Conservation (phyloP, 2,113 vertebrate species). For the Excalfactoria chinensis region DNA sequence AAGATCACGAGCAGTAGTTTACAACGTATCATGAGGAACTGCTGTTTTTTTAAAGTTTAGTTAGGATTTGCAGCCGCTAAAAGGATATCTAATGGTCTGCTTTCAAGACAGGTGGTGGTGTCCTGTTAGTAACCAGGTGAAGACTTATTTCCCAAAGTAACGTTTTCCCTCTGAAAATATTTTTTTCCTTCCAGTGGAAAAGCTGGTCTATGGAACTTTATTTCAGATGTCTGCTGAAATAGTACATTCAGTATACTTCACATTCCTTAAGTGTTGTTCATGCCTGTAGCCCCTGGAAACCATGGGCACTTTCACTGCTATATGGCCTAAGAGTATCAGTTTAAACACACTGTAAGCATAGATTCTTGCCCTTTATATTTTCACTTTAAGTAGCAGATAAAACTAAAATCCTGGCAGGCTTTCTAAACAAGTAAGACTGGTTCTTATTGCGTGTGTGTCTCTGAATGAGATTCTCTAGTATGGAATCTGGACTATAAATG, state of each 20-base stretch:
- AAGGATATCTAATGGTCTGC: neutral
- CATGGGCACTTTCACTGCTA: neutral
- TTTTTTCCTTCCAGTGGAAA: neutral
- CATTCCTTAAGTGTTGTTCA: slow-evolving; percentile 37
- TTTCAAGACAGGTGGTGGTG: neutral
- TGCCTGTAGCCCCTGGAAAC: slow-evolving; percentile 25
- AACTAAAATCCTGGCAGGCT: neutral
- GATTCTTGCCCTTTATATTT: neutral
- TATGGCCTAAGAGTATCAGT: neutral
- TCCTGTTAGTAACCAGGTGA: neutral
- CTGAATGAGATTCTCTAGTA: neutral
- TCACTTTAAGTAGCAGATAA: neutral
- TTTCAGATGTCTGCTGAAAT: slow-evolving; percentile 29
- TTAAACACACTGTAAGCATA: neutral
- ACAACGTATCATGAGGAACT: neutral
- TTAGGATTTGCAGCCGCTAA: neutral
- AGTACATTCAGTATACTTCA: neutral
- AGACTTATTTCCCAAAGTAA: neutral
- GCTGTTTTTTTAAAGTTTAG: neutral
- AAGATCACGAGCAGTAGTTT: neutral
- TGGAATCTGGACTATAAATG: neutral
- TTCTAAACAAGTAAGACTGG: neutral
- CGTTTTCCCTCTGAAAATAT: neutral
- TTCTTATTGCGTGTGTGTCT: neutral
- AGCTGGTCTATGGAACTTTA: slow-evolving; percentile 8